Base-by-base conservation (phyloP, 2,888 invertebrate species). In the Hedychridium roseum region DNA sequence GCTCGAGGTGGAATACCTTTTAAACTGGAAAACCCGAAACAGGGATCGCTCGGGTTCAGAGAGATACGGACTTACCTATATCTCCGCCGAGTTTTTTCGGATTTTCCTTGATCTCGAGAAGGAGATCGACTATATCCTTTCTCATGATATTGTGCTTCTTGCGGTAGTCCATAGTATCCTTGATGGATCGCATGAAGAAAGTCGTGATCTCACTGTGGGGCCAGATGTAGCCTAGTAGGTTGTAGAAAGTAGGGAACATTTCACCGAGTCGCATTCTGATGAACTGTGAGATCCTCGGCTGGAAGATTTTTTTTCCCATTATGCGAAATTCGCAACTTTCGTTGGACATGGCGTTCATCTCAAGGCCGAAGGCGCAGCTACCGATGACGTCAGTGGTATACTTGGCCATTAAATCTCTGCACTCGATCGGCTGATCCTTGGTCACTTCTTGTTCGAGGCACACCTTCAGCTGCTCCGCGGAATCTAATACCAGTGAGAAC, bases 371-470 rank as follows among this genome's bases (percentile, higher is more conserved):
- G 4, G 74, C 80, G 37, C 80, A 79, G 0, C 70, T 70, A 3
- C 81, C 80, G 26, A 82, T 81, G 0, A 80, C 78, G 43, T 81
- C 80, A 11, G 80, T 79, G 0, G 80, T 78, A 44, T 71, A 81
- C 27, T 76, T 78, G 0, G 79, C 76, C 2, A 73, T 74, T 0
- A 77, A 26, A 17, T 79, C 78, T 2, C 69, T 58, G 26, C 64
- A 57, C 27, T 73, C 71, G 17, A 72, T 39, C 0, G 57, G 36
- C 14, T 65, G 63, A 11, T 46, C 37, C 2, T 36, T 39, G 1
- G 14, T 40, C 0, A 44, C 44, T 2, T 60, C 12, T 18, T 49
- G 48, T 1, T 69, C 61, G 15, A 78, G 27, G 49, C 71, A 69
- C 1, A 54, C 43, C 2, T 68, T 60, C 7, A 81, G 62, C 32